Evolutionary conservation across 2,113 vertebrate species (phyloP).

Genomic region (Raja brachyura): DNA sequence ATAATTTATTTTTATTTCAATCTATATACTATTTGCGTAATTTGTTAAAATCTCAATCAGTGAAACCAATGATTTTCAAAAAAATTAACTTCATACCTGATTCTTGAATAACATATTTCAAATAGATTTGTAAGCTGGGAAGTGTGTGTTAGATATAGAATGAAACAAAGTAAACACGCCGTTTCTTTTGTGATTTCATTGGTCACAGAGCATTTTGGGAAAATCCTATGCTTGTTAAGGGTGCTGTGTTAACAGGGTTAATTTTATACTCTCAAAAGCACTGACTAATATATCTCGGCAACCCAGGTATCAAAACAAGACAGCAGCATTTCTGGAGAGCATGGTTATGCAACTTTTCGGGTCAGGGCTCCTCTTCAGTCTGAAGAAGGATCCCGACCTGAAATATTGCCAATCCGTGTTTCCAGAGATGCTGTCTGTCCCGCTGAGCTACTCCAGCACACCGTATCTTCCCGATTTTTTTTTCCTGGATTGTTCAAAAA

Average conservation of each 20-base stretch:
- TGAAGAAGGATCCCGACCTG: too few species aligned
- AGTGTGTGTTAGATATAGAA: not conserved
- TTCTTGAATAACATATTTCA: not conserved
- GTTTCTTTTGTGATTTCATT: not conserved
- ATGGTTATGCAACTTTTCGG: too few species aligned
- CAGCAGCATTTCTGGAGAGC: too few species aligned
- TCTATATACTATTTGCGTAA: not conserved
- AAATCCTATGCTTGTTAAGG: not conserved
- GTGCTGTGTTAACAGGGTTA: not conserved
- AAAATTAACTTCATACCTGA: not conserved
- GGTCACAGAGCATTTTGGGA: not conserved
- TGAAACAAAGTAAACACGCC: not conserved
- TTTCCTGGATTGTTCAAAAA: not conserved
- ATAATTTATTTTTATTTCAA: not conserved
- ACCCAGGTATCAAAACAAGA: not conserved
- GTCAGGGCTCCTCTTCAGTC: too few species aligned
- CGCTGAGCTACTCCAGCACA: too few species aligned
- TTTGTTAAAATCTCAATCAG: constrained; percentile 7
- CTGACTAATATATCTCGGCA: not conserved
- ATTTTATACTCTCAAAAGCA: not conserved
- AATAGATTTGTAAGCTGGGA: not conserved
- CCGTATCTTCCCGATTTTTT: not conserved
- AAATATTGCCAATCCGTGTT: too few species aligned
- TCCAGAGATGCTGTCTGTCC: too few species aligned
- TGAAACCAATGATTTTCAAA: not conserved